A percentile compares a stretch with the other conserved stretches of the same genome.
These are phyloP conservation scores for Nothoprocta perdicaria DNA, from an alignment of 2,113 vertebrate genomes.

Conservation along the genomic window DNA sequence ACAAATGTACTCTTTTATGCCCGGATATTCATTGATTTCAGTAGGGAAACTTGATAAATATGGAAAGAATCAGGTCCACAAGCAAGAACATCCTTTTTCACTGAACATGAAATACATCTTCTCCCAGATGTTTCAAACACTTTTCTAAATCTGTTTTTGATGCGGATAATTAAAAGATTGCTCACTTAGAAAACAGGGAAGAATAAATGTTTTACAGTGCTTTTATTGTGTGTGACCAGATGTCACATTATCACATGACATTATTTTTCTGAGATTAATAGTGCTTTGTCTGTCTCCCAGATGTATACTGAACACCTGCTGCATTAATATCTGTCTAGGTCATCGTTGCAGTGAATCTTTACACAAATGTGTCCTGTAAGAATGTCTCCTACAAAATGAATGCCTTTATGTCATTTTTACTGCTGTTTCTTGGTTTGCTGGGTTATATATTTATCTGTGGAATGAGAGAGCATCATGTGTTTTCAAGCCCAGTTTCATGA, in stretches of 20 bases:
- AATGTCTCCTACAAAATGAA: not conserved
- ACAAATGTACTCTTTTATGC: not conserved
- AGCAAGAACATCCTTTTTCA: not conserved
- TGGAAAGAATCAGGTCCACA: constrained; percentile 25
- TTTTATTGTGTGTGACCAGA: constrained; percentile 42
- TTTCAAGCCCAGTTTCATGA: not conserved
- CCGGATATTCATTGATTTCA: not conserved
- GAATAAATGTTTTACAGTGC: constrained; percentile 29
- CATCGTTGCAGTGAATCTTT: not conserved
- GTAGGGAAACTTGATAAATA: not conserved
- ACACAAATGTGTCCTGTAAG: not conserved
- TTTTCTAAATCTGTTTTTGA: constrained; percentile 23
- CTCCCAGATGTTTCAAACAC: not conserved
- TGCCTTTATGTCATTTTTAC: not conserved
- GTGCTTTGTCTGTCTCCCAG: constrained; percentile 57
- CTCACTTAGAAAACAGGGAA: constrained; percentile 4
- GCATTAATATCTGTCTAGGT: constrained; percentile 42
- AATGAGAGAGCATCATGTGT: not conserved
- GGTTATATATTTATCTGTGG: not conserved
- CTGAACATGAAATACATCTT: not conserved
- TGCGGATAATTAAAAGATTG: constrained; percentile 23
- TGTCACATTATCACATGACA: not conserved
- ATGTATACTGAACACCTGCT: constrained; percentile 28
- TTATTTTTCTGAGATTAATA: constrained; percentile 59
- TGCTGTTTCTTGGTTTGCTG: not conserved